A percentile compares a stretch with the other conserved stretches of the same genome.
phyloP scores from a whole-genome alignment of 2,797 vertebrate species.

The Poecilia picta region DNA sequence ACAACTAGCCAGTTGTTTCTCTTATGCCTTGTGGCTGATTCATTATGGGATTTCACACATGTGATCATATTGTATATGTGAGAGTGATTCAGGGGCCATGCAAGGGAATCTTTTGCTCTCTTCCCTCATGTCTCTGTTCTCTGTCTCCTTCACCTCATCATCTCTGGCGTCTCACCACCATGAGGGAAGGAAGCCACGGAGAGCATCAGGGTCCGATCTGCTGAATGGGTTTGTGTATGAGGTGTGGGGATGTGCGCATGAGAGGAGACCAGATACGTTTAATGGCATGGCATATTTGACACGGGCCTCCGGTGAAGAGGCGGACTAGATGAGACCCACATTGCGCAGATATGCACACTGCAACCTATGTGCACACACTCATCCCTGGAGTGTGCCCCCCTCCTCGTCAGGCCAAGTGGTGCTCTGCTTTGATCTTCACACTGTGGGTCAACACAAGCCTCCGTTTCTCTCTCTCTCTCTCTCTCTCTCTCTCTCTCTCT shows the following conservation, averaged over 20 bases:
- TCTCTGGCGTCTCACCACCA: constrained; percentile 59
- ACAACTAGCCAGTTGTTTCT: constrained; percentile 64
- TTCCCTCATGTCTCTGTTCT: constrained; percentile 64
- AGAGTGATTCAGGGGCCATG: constrained; percentile 46
- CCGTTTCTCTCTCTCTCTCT: constrained; percentile 45
- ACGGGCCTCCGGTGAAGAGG: constrained; percentile 57
- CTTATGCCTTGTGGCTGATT: constrained; percentile 54
- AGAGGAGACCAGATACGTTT: constrained; percentile 61
- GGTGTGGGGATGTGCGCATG: constrained; percentile 28
- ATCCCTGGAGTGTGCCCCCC: constrained; percentile 71
- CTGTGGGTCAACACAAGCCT: constrained; percentile 61
- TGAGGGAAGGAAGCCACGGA: constrained; percentile 49
- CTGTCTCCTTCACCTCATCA: constrained; percentile 81
- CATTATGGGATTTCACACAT: constrained; percentile 69
- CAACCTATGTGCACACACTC: constrained; percentile 58
- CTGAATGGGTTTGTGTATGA: constrained; percentile 55
- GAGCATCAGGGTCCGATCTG: constrained; percentile 68
- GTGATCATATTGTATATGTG: constrained; percentile 59
- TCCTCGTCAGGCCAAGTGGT: constrained; percentile 76
- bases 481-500: constrained; percentile 21
- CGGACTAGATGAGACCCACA: constrained; percentile 53
- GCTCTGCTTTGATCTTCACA: constrained; percentile 82
- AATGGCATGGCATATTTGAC: constrained; percentile 63
- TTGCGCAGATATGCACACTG: constrained; percentile 51
- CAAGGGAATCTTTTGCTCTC: constrained; percentile 50